Percentiles rank a stretch among this genome's conserved stretches.
phyloP scores from a whole-genome alignment of 2,113 vertebrate genomes.

The Phalacrocorax pelagicus region DNA sequence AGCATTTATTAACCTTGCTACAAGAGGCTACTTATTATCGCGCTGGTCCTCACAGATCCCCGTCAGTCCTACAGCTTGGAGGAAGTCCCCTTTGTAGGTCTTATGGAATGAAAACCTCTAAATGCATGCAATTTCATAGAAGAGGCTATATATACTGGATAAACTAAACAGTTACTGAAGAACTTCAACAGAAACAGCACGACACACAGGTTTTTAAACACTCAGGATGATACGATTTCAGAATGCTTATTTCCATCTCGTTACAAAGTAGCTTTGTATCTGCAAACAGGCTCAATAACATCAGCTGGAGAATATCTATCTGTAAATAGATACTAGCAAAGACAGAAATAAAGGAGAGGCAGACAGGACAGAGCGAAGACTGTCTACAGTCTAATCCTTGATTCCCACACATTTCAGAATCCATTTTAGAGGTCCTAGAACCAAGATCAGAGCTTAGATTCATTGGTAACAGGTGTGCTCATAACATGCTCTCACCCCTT shows the following conservation, averaged over 20 bases:
- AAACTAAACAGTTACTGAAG: background rate
- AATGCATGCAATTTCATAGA: background rate
- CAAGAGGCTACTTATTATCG: background rate
- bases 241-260: background rate
- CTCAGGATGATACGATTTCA: background rate
- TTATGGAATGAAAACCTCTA: background rate
- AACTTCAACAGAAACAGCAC: background rate
- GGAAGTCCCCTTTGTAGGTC: background rate
- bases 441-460: background rate
- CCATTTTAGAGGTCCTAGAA: background rate
- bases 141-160: background rate
- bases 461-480: background rate
- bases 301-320: background rate
- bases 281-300: background rate
- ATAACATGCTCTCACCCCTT: background rate
- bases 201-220: background rate
- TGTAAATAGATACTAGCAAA: background rate
- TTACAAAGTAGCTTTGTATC: background rate
- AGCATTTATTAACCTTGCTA: background rate
- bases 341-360: background rate
- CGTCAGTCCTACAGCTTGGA: background rate
- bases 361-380: background rate
- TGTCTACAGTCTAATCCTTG: background rate
- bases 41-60: background rate
- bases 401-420: background rate